A percentile compares a stretch with the other conserved stretches of the same genome.
phyloP scores from a whole-genome alignment of 2,113 vertebrate genomes.

The Suncus etruscus region DNA sequence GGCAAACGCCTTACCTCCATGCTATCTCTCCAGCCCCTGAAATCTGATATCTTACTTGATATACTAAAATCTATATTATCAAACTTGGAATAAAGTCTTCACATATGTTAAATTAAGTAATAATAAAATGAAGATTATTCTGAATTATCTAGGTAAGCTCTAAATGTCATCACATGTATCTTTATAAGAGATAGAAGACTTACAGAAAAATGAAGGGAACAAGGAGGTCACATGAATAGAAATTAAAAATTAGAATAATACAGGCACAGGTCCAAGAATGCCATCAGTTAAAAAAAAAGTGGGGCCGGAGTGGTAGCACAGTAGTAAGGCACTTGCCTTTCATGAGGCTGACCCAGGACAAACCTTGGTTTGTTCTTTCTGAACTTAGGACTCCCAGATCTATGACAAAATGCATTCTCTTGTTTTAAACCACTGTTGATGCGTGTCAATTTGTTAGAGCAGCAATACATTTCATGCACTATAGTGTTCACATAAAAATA shows the following conservation, averaged over 20 bases:
- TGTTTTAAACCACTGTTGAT: background rate
- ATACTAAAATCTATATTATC: background rate
- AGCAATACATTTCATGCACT: background rate
- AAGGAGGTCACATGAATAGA: background rate
- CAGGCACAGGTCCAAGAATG: background rate
- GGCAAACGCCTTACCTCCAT: too few species aligned
- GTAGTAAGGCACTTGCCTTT: too few species aligned
- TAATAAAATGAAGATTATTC: background rate
- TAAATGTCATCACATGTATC: background rate
- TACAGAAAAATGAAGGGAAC: background rate
- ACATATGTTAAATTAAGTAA: background rate
- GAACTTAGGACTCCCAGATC: background rate
- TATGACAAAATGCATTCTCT: background rate
- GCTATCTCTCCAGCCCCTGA: too few species aligned
- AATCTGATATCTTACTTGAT: too few species aligned
- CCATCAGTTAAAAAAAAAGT: background rate
- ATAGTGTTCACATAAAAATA: background rate
- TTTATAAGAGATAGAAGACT: background rate
- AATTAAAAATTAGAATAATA: rapidly evolving
- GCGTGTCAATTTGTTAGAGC: background rate
- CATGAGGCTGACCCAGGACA: too few species aligned
- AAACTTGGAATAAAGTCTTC: conserved; percentile 25
- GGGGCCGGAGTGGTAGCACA: too few species aligned
- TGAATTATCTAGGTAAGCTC: background rate
- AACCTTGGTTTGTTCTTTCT: background rate